Conservation (phyloP, 2,888 invertebrate genomes). For the Octodonta nipae region DNA sequence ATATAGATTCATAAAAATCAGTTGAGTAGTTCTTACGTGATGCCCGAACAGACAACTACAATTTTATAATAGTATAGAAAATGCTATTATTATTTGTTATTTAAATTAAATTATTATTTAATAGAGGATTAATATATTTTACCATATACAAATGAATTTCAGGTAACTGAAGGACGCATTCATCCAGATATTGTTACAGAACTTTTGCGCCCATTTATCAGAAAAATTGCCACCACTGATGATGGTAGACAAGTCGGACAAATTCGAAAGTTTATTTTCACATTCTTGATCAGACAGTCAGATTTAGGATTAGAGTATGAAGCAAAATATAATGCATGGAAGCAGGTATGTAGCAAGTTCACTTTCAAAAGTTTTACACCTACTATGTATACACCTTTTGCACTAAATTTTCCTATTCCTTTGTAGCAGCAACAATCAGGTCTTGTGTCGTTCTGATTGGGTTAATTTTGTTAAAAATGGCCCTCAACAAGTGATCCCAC, state of each 20-base stretch:
- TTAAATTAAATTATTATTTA: too few species aligned
- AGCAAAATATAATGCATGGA: constrained; percentile 57
- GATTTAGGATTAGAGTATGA: constrained; percentile 51
- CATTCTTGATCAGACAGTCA: constrained; percentile 59
- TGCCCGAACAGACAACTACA: too few species aligned
- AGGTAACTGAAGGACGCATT: constrained; percentile 51
- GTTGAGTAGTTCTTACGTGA: too few species aligned
- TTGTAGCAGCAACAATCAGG: too few species aligned
- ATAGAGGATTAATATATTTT: too few species aligned
- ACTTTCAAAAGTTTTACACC: neutral
- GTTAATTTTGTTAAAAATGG: too few species aligned
- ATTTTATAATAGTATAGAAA: too few species aligned
- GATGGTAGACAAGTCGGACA: constrained; percentile 40
- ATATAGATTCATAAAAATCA: too few species aligned
- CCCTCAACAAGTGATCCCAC: too few species aligned
- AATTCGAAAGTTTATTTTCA: constrained; percentile 48
- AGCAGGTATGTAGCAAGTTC: constrained; percentile 39
- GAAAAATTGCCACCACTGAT: constrained; percentile 43
- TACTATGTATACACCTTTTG: neutral
- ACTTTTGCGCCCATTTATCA: constrained; percentile 56
- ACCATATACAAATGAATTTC: constrained; percentile 12
- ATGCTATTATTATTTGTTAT: too few species aligned
- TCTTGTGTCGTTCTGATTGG: too few species aligned
- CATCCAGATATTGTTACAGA: constrained; percentile 41
- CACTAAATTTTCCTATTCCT: too few species aligned